Conservation (phyloP, 2,113 vertebrate species). For the Panthera tigris region DNA sequence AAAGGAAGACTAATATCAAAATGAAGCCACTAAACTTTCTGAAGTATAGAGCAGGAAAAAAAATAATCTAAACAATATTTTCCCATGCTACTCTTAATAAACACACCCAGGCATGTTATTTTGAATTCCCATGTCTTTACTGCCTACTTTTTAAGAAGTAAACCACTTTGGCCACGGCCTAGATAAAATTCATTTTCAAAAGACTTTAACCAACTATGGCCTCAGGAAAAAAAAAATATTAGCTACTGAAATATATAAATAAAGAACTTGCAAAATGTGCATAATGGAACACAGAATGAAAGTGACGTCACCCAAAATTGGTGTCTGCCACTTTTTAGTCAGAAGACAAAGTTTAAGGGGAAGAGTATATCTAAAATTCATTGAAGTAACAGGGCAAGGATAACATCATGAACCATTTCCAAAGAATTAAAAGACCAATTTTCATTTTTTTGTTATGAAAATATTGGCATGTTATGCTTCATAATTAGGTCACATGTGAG, state of each 20-base stretch:
- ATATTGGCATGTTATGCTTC: conserved; percentile 68
- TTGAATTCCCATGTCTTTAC: neutral
- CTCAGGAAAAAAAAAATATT: neutral
- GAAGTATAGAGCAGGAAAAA: neutral
- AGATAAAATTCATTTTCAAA: conserved; percentile 50
- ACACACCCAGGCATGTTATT: neutral
- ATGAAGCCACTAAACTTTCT: neutral
- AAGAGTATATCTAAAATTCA: conserved; percentile 51
- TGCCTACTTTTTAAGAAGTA: neutral
- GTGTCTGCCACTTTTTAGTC: neutral
- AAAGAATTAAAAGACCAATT: conserved; percentile 70
- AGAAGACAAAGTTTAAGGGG: conserved; percentile 42
- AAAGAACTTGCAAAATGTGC: conserved; percentile 18
- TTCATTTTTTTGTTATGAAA: conserved; percentile 62
- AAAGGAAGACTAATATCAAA: neutral
- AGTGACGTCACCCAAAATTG: conserved; percentile 47
- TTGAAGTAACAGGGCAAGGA: conserved; percentile 46
- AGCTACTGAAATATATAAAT: conserved; percentile 32
- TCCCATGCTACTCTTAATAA: neutral
- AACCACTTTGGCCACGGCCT: neutral
- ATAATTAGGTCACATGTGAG: conserved; percentile 73
- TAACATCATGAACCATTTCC: conserved; percentile 57
- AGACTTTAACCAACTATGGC: neutral
- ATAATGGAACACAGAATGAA: conserved; percentile 38
- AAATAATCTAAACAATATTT: neutral